phyloP scores from a whole-genome alignment of 2,888 invertebrate species.

The Bugula neritina region DNA sequence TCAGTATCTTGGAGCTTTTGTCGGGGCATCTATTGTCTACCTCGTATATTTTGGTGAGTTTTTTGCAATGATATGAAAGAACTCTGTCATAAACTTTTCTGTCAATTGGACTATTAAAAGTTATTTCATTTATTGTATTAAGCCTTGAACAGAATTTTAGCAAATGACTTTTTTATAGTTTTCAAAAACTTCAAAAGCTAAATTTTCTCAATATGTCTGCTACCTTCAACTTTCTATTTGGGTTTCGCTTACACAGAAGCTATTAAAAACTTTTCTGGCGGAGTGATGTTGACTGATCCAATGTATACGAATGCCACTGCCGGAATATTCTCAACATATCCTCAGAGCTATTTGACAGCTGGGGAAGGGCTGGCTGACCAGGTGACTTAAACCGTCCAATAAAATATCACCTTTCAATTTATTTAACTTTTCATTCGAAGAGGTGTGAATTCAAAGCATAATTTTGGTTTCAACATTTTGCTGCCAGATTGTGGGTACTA shows the following conservation, averaged over 20 bases:
- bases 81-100: no score
- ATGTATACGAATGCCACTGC: slow-evolving; percentile 46
- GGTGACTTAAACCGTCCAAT: not conserved
- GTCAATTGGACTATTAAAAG: no score
- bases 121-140: no score
- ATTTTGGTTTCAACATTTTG: no score
- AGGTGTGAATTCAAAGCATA: no score
- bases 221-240: no score
- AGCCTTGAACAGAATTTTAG: no score
- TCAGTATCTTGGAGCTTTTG: slow-evolving; percentile 58
- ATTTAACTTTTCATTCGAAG: no score
- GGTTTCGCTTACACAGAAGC: no score
- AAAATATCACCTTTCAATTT: not conserved
- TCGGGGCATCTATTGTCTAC: slow-evolving; percentile 55
- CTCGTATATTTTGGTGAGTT: slow-evolving; percentile 56
- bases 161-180: not conserved
- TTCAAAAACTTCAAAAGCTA: no score
- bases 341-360: slow-evolving; percentile 34
- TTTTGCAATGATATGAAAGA: no score
- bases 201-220: no score
- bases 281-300: slow-evolving; percentile 40
- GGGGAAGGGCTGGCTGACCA: slow-evolving; percentile 21
- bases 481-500: slow-evolving; percentile 55
- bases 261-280: slow-evolving; percentile 39
- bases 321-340: slow-evolving; percentile 55